A percentile compares a stretch with the other conserved stretches of the same genome.
Conservation (phyloP, 2,113 vertebrate genomes). For the Perccottus glenii region DNA sequence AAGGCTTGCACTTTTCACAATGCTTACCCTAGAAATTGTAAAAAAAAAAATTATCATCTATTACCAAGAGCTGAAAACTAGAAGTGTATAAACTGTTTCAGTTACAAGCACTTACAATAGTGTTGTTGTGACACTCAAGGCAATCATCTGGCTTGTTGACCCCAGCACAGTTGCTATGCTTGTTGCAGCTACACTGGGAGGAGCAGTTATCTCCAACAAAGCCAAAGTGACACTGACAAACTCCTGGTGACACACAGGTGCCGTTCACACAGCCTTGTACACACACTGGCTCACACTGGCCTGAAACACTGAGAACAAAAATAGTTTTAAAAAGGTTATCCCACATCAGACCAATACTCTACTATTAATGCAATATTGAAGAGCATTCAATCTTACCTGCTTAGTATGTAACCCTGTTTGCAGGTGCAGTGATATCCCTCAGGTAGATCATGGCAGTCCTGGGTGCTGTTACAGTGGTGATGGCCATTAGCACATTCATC, state of each 20-base stretch:
- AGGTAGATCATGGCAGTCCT: slow-evolving; percentile 86
- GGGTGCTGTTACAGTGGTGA: slow-evolving; percentile 89
- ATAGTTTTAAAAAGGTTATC: not conserved
- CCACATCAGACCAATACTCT: not conserved
- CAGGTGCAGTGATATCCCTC: slow-evolving; percentile 89
- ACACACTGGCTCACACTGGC: slow-evolving; percentile 89
- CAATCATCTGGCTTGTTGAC: slow-evolving; percentile 84
- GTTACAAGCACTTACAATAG: slow-evolving; percentile 71
- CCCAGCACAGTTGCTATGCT: slow-evolving; percentile 88
- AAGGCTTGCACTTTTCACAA: slow-evolving; percentile 90
- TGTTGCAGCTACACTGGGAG: slow-evolving; percentile 89
- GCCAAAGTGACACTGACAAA: slow-evolving; percentile 90
- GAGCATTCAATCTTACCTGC: slow-evolving; percentile 76
- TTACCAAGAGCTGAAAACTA: not conserved
- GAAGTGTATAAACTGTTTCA: not conserved
- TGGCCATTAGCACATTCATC: slow-evolving; percentile 91
- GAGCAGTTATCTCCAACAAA: slow-evolving; percentile 92
- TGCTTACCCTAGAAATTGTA: slow-evolving; percentile 80
- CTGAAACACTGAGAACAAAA: slow-evolving; percentile 73
- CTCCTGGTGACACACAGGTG: slow-evolving; percentile 86
- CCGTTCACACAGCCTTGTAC: slow-evolving; percentile 90
- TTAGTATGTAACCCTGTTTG: slow-evolving; percentile 87
- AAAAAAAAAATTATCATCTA: not conserved
- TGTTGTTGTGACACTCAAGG: slow-evolving; percentile 89
- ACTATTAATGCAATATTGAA: not conserved